Base-by-base conservation (phyloP, 2,113 vertebrate species). In the Henicopernis longicauda region DNA sequence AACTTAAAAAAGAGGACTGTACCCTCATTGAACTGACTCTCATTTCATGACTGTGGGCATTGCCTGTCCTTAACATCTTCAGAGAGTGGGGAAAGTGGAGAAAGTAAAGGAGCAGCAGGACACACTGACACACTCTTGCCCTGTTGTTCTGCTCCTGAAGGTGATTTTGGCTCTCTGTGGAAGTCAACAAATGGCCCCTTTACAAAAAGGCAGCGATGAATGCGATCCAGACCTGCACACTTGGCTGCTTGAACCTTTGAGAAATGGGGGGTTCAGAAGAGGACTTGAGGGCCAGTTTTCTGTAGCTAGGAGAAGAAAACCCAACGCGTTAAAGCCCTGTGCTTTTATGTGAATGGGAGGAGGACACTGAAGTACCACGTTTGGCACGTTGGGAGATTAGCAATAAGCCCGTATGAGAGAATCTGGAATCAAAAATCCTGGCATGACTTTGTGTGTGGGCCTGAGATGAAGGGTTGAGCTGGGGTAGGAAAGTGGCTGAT, bases 1-100 rank as follows among this genome's bases (percentile, higher is more conserved):
- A 54, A 44, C 52, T 40, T 47, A 22, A 36, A 31, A 11, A 67
- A 69, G 16, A 65, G 40, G 22, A 21, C 27, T 38, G 14, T n/a
- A 3, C 13, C 18, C 26, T 82, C 0, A 0, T 29, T 52, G 13
- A 7, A 27, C 32, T 58, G 50, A 50, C 61, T 36, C 27, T 16
- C 5, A 6, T 62, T 49, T 31, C 50, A 49, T 3, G 0, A 18
- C 31, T 62, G 13, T 40, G 67, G 42, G 7, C 27, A 10, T 58
- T 77, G 31, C 38, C 89, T 61, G n/a, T 86, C 23, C 42, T 57
- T 61, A 38, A 5, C 8, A 3, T 9, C 4, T 71, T 89, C 71
- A 59, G 55, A n/a, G 29, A 54, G 42, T 11, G 15, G 66, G 36
- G 45, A 66, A 32, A 15, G 17, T 29, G 42, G 26, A 71, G 31